Evolutionary conservation across 2,113 vertebrate species (phyloP).

Genomic region (Gavialis gangeticus): DNA sequence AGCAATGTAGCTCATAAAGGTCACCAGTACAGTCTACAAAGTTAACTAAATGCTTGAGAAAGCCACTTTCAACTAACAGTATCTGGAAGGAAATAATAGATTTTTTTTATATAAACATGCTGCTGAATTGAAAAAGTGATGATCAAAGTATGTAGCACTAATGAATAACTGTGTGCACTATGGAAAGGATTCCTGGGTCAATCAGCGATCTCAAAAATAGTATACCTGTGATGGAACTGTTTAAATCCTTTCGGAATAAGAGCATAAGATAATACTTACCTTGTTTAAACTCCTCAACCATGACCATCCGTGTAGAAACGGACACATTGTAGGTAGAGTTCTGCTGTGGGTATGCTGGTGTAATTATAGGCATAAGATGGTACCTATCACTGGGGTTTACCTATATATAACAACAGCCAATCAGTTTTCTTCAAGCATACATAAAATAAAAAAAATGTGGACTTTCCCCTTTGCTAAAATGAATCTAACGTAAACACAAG

Average conservation of each 20-base stretch:
- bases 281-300: conserved; percentile 93
- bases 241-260: conserved; percentile 44
- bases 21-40: background rate
- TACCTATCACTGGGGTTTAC: conserved; percentile 91
- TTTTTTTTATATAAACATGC: background rate
- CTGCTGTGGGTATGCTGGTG: conserved; percentile 94
- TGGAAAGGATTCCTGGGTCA: background rate
- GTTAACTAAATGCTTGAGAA: background rate
- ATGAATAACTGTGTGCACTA: background rate
- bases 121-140: background rate
- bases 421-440: conserved; percentile 86
- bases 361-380: conserved; percentile 97
- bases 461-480: conserved; percentile 77
- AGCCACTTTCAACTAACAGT: background rate
- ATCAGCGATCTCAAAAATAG: background rate
- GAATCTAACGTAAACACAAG: conserved; percentile 36
- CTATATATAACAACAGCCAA: conserved; percentile 88
- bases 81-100: background rate
- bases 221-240: background rate
- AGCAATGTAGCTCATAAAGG: background rate
- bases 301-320: conserved; percentile 90
- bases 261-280: conserved; percentile 84
- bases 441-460: conserved; percentile 78
- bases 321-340: conserved; percentile 95
- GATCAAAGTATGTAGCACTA: background rate